Conservation (phyloP, 2,113 vertebrate species). For the Aleadryas rufinucha region DNA sequence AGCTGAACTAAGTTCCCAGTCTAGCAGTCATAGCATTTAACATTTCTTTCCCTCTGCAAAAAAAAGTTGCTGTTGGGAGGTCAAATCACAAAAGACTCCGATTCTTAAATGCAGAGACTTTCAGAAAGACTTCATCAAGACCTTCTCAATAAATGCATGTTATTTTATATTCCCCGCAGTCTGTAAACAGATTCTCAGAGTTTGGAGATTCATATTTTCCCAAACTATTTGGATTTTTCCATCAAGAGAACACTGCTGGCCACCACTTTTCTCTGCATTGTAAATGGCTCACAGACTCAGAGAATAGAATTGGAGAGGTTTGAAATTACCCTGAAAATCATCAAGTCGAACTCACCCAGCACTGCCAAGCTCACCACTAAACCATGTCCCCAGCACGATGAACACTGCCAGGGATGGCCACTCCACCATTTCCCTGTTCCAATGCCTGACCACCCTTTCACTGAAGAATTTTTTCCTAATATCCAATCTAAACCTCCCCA, state of each 20-base stretch:
- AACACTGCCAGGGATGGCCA: not conserved
- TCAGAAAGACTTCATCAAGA: not conserved
- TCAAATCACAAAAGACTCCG: not conserved
- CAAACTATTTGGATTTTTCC: not conserved
- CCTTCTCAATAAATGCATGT: not conserved
- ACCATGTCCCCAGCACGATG: not conserved
- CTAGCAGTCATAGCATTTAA: not conserved
- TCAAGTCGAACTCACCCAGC: not conserved
- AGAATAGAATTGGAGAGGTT: not conserved
- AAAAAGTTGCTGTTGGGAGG: not conserved
- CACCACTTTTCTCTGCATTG: not conserved
- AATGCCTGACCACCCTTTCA: not conserved
- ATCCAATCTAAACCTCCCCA: not conserved
- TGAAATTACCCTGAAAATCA: not conserved
- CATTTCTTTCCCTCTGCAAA: not conserved
- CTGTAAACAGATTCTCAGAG: not conserved
- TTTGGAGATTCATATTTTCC: not conserved
- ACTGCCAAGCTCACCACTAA: not conserved
- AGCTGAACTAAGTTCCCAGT: conserved; percentile 15
- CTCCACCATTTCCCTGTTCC: not conserved
- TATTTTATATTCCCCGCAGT: conserved; percentile 4
- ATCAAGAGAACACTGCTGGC: not conserved
- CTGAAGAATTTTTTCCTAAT: not conserved
- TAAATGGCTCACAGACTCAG: not conserved
- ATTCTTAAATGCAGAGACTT: not conserved